Percentiles rank a stretch among this genome's conserved stretches.
Evolutionary conservation across 2,888 invertebrate genomes (phyloP).

Genomic region (Auanema sp.): DNA sequence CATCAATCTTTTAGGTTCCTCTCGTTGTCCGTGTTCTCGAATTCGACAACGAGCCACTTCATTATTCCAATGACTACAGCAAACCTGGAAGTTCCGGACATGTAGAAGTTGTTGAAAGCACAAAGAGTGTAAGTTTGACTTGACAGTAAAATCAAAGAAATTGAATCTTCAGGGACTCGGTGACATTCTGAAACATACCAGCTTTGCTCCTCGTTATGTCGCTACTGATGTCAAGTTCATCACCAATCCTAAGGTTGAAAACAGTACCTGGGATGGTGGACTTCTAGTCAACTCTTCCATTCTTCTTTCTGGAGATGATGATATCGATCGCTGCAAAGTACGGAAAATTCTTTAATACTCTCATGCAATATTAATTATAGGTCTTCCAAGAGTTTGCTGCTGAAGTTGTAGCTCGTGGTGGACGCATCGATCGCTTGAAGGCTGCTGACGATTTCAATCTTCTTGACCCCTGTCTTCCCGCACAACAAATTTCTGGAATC

Average conservation of each 20-base stretch:
- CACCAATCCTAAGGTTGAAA: slow-evolving; percentile 56
- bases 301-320: slow-evolving; percentile 36
- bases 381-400: slow-evolving; percentile 41
- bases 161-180: slow-evolving; percentile 37
- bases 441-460: slow-evolving; percentile 43
- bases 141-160: not conserved
- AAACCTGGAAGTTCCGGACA: slow-evolving; percentile 50
- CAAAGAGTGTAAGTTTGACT: slow-evolving; percentile 23
- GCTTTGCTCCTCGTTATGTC: slow-evolving; percentile 43
- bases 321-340: slow-evolving; percentile 42
- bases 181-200: slow-evolving; percentile 46
- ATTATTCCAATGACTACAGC: slow-evolving; percentile 54
- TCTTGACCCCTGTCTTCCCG: slow-evolving; percentile 45
- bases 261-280: slow-evolving; percentile 54
- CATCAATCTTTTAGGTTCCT: slow-evolving; percentile 29
- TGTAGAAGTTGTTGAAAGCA: slow-evolving; percentile 45
- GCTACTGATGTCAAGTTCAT: slow-evolving; percentile 53
- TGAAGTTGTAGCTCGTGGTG: slow-evolving; percentile 33
- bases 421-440: slow-evolving; percentile 41
- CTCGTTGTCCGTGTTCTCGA: slow-evolving; percentile 50
- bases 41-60: slow-evolving; percentile 42
- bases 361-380: slow-evolving; percentile 13
- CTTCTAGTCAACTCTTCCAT: slow-evolving; percentile 52
- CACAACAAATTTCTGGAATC: slow-evolving; percentile 29
- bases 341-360: not conserved